phyloP scores from a whole-genome alignment of 1,140 invertebrate species.

The Colletes latitarsis region DNA sequence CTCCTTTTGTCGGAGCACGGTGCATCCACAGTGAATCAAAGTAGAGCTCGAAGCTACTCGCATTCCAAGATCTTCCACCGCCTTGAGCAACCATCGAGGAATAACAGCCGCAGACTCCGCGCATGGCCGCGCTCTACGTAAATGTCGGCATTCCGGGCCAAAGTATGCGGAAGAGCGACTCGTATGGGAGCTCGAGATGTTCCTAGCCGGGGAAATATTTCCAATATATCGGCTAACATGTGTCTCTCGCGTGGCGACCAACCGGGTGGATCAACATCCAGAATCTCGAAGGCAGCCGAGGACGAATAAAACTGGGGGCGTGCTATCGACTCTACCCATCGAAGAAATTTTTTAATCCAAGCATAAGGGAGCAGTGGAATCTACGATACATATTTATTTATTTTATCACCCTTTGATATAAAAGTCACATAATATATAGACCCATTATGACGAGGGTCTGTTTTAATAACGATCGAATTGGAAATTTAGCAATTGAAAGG shows the following conservation, averaged over 20 bases:
- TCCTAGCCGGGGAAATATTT: conserved; percentile 48
- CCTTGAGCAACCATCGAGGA: background rate
- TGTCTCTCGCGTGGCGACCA: background rate
- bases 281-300: background rate
- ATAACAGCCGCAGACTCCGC: conserved; percentile 1
- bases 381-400: no score
- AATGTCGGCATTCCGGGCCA: conserved; percentile 26
- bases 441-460: no score
- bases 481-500: no score
- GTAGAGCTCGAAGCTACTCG: no score
- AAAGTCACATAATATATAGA: no score
- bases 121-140: conserved; percentile 12
- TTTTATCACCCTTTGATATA: no score
- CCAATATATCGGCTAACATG: conserved; percentile 41
- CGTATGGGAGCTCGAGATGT: conserved; percentile 41
- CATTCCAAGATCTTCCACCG: background rate
- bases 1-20: background rate
- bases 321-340: no score
- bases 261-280: background rate
- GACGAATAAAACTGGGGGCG: no score
- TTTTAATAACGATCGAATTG: no score
- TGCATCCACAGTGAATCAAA: background rate
- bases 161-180: conserved; percentile 40
- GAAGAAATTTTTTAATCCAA: no score
- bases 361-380: no score